Percentiles rank a stretch among this genome's conserved stretches.
Evolutionary conservation across 2,888 invertebrate species (phyloP).

Genomic region (Eupithecia inturbata): DNA sequence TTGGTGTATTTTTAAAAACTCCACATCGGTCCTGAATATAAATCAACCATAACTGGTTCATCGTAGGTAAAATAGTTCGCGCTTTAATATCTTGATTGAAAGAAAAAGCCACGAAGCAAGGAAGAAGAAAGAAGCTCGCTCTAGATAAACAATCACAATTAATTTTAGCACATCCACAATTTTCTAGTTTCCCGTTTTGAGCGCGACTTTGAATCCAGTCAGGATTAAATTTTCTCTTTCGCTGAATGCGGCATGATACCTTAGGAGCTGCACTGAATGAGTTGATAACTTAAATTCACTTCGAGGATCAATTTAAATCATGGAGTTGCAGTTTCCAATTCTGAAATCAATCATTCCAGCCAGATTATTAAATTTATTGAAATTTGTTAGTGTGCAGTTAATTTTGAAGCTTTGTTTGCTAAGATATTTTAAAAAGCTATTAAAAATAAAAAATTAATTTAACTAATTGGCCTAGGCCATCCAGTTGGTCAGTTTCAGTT

Average conservation of each 20-base stretch:
- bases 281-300: constrained; percentile 33
- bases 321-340: constrained; percentile 8
- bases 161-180: constrained; percentile 12
- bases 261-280: constrained; percentile 47
- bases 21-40: too few relatives aligned
- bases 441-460: background rate
- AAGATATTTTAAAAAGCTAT: background rate
- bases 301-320: constrained; percentile 25
- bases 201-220: constrained; percentile 49
- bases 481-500: too few relatives aligned
- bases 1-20: too few relatives aligned
- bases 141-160: too few relatives aligned
- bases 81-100: too few relatives aligned
- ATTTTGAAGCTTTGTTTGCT: background rate
- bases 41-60: too few relatives aligned
- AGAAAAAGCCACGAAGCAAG: too few relatives aligned
- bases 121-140: too few relatives aligned
- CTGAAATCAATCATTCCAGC: background rate
- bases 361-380: background rate
- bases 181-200: constrained; percentile 45
- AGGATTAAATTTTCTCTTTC: constrained; percentile 65
- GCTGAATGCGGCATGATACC: constrained; percentile 59
- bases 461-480: too few relatives aligned
- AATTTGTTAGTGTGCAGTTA: background rate
- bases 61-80: too few relatives aligned